phyloP scores from a whole-genome alignment of 2,113 vertebrate species.

The Dipodomys spectabilis region DNA sequence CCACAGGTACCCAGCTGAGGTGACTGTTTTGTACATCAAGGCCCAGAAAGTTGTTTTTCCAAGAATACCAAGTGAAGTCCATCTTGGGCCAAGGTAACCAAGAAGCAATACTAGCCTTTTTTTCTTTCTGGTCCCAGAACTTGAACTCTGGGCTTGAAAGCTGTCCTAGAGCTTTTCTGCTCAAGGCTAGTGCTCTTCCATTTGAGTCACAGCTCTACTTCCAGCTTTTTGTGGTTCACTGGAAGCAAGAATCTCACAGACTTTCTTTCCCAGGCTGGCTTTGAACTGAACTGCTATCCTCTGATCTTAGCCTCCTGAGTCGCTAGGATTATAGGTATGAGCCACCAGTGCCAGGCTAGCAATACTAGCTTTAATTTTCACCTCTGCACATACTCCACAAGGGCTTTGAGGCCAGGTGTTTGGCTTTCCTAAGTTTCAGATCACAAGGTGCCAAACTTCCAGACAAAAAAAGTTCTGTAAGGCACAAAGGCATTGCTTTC shows the following conservation, averaged over 20 bases:
- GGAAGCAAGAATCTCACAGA: too few relatives aligned
- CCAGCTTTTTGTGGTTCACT: too few relatives aligned
- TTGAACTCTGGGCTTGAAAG: too few relatives aligned
- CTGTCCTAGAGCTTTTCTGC: too few relatives aligned
- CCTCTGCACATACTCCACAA: not conserved
- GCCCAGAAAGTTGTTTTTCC: not conserved
- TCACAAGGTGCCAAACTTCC: not conserved
- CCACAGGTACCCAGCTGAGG: too few relatives aligned
- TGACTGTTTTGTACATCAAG: not conserved
- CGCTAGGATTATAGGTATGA: too few relatives aligned
- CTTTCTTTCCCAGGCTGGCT: too few relatives aligned
- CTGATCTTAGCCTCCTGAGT: too few relatives aligned
- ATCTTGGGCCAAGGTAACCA: not conserved
- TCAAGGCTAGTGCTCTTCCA: too few relatives aligned
- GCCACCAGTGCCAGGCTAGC: not conserved
- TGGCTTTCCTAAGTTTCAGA: not conserved
- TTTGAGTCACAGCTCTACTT: too few relatives aligned
- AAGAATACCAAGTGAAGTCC: not conserved
- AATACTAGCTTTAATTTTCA: not conserved
- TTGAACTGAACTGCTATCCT: too few relatives aligned
- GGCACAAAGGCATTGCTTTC: not conserved
- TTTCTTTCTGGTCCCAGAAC: too few relatives aligned
- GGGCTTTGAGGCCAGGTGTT: not conserved
- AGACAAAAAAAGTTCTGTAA: not conserved
- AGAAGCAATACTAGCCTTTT: not conserved